Percentiles rank a stretch among this genome's conserved stretches.
Conservation (phyloP, 2,797 vertebrate species). For the Myotis findleyi region DNA sequence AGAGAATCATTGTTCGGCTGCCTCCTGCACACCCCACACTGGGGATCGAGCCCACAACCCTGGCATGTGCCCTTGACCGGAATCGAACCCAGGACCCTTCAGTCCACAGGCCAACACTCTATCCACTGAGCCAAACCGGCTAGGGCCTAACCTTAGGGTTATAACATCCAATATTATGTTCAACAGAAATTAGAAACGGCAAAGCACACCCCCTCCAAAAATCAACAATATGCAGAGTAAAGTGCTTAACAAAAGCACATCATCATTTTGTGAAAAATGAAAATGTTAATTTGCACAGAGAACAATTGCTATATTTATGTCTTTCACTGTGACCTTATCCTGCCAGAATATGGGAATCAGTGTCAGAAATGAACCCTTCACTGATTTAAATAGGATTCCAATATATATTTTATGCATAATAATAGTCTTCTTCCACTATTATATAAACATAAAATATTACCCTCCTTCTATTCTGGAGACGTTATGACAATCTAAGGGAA, state of each 20-base stretch:
- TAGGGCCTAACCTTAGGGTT: not conserved
- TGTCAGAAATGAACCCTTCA: constrained; percentile 44
- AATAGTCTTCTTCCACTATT: constrained; percentile 56
- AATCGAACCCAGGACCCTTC: too few relatives aligned
- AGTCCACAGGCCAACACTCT: too few relatives aligned
- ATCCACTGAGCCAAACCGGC: too few relatives aligned
- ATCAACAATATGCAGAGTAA: not conserved
- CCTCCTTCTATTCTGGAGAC: constrained; percentile 57
- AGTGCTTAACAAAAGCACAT: constrained; percentile 45
- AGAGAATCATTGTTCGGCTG: too few relatives aligned
- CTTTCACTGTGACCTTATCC: constrained; percentile 67
- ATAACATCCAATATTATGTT: not conserved
- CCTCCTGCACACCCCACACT: too few relatives aligned
- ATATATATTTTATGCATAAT: constrained; percentile 66
- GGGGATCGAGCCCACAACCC: too few relatives aligned
- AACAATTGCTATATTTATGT: constrained; percentile 46
- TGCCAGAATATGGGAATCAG: constrained; percentile 29
- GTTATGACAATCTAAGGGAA: constrained; percentile 65
- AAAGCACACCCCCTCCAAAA: not conserved
- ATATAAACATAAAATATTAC: constrained; percentile 70
- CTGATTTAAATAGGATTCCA: constrained; percentile 62
- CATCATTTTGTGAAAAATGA: constrained; percentile 53
- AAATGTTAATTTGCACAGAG: constrained; percentile 16
- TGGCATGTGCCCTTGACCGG: too few relatives aligned
- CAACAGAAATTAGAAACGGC: not conserved